Conservation (phyloP, 2,888 invertebrate species). For the Latheticus oryzae region DNA sequence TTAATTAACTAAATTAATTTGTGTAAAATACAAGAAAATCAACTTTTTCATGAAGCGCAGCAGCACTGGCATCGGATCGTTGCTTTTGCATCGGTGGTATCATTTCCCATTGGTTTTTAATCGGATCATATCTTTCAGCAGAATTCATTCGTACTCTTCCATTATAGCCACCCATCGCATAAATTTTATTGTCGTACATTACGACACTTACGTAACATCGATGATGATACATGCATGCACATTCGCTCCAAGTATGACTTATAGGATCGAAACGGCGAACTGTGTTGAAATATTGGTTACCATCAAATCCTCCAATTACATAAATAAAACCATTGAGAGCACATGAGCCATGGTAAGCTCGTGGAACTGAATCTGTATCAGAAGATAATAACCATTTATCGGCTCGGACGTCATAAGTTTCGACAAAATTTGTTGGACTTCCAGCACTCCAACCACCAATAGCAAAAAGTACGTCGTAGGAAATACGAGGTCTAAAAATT, state of each 20-base stretch:
- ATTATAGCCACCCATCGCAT: slow-evolving; percentile 87
- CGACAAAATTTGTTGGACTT: slow-evolving; percentile 83
- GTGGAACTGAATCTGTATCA: slow-evolving; percentile 75
- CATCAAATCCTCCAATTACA: slow-evolving; percentile 88
- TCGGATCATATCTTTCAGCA: slow-evolving; percentile 82
- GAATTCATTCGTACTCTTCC: slow-evolving; percentile 80
- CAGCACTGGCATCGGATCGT: slow-evolving; percentile 83
- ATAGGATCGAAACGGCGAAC: slow-evolving; percentile 85
- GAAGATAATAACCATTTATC: slow-evolving; percentile 81
- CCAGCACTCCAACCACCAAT: slow-evolving; percentile 89
- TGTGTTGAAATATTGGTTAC: slow-evolving; percentile 80
- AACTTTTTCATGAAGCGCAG: slow-evolving; percentile 75
- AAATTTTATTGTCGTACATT: slow-evolving; percentile 76
- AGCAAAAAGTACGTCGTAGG: slow-evolving; percentile 82
- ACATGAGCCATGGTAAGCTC: slow-evolving; percentile 85
- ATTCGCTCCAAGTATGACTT: slow-evolving; percentile 78
- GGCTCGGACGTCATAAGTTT: slow-evolving; percentile 83
- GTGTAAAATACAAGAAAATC: background rate
- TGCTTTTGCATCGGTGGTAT: slow-evolving; percentile 80
- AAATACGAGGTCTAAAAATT: slow-evolving; percentile 73
- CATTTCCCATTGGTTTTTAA: slow-evolving; percentile 82
- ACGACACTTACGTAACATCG: slow-evolving; percentile 82
- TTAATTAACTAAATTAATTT: slow-evolving; percentile 5
- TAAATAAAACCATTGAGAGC: slow-evolving; percentile 77
- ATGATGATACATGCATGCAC: slow-evolving; percentile 84